Evolutionary conservation across 2,797 vertebrate species (phyloP), one percentile per base, ranked within the genome.

Genomic region (Enteromius paludinosus): DNA sequence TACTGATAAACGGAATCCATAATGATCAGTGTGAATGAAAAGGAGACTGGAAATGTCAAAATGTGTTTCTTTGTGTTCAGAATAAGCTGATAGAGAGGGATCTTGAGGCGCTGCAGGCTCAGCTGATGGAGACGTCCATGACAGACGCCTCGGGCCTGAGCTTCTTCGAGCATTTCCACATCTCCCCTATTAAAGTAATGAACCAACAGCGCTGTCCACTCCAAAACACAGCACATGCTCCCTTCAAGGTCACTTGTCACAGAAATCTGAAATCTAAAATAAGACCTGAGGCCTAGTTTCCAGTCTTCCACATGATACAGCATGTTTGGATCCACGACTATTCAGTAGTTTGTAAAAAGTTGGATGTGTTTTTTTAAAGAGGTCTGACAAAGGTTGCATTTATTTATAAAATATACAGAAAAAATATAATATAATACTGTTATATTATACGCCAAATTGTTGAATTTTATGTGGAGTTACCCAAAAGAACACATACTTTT

Each of bases 111-210:
- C 92, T 99, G 66, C 95, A 96, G 89, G 91, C 94, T 0, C 95
- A 98, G 87, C 89, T 97, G 79, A 96, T 96, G 94, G 96, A 97
- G 86, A 93, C 94, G 0, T 97, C 97, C 0, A 89, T 96, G 83
- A 95, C 93, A 0, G 97, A 99, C 66, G 83, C 94, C 0, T 96
- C 97, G 1, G 90, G 95, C 80, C 94, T 97, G 75, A 98, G 95
- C 91, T 99, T 99, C 94, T 99, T 99, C 52, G 96, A 99, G 83
- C 95, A 97, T 87, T 98, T 98, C 86, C 98, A 99, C 90, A 99
- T 99, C 90, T 99, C 98, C 45, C 98, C 98, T 82, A 90, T 99
- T 89, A 99, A 99, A 95, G 98, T 98, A 91, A 87, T 79, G 64
- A 61, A 20, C 43, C 12, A 65, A 70, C 77, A 28, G 20, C n/a